Base-by-base conservation (phyloP, 2,888 invertebrate species). In the Cantharis lateralis region DNA sequence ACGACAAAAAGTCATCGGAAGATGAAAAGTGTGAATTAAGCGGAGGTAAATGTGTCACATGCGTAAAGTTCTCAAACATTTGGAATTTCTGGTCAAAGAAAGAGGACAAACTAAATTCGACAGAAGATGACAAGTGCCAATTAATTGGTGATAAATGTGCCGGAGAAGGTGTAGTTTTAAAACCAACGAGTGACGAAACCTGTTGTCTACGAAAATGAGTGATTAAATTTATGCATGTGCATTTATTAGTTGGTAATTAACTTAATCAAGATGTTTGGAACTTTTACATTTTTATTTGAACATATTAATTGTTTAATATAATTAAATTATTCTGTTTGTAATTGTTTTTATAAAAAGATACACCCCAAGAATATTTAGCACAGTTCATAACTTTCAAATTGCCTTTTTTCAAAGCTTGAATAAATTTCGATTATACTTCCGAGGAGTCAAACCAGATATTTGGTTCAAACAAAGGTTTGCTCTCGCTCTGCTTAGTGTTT, bases 1-100 rank as follows among this genome's bases (percentile, higher is more conserved):
- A 86, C 66, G 85, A 84, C 68, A 81, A 85, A 10, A 83, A 85
- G 15, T 15, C 28, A 15, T 18, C 63, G 5, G 62, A 70, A 13
- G 62, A n/a, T n/a, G 61, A 48, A 61, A 61, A 64, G 10, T 48
- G 48, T 2, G 48, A 48, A n/a, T n/a, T 48, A 48, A 48, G 48
- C n/a, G 48, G 48, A n/a, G 48, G 48, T 9, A 48, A 48, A 48
- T 48, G 48, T n/a, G n/a, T 48, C 2, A 48, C 48, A 1, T 48
- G 48, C 7, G n/a, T 48, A 1, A 48, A 48, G n/a, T 48, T 48
- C 9, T 48, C 48, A 7, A 48, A 48, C 2, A n/a, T 48, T 48
- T 48, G 48, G 48, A 48, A 48, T 48, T 48, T 48, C 9, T 48
- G 48, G 48, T 7, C 48, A 1, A 48, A 48, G 48, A 48, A 48